Base-by-base conservation (phyloP, 2,888 invertebrate genomes). In the Hermaeophaga mercurialis region DNA sequence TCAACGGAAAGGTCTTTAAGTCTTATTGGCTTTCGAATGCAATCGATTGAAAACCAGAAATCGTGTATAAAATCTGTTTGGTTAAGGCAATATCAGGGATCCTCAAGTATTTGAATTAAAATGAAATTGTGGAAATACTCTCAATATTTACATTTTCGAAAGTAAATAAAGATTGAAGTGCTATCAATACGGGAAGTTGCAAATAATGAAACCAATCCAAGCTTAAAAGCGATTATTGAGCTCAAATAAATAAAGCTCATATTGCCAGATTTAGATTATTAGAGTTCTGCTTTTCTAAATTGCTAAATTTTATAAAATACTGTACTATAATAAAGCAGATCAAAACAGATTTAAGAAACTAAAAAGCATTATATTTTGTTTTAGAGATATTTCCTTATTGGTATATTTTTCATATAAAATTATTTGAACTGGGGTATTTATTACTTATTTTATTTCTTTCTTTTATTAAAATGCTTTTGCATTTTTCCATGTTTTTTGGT, bases 81-180 rank as follows among this genome's bases (percentile, higher is more conserved):
- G 39, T 11, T 22, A 11, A 19, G 12, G 39, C 39, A 39, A 39
- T 39, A 39, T 39, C 22, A 18, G 39, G 15, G n/a, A 14, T 11
- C 12, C 15, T 38, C 19, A 22, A 39, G 39, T 39, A 39, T 39
- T 39, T 39, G 39, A 18, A 22, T 39, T 39, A 18, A 39, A 39
- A 18, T 39, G 19, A 39, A 39, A 22, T 39, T 19, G 39, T 11
- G 18, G 39, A 39, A 39, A 39, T 39, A 19, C 12, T 39, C 12
- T 12, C 39, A 39, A 39, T 39, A 39, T 39, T 39, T 39, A 39
- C 39, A 19, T 39, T 19, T 19, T 39, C 19, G 19, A 12, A 39
- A 39, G 19, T 39, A 39, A 39, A 39, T 39, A 39, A 39, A n/a
- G 18, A 39, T 19, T 39, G 6, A 11, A 34, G 36, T 12, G 15